Evolutionary conservation across 2,888 invertebrate genomes (phyloP).

Genomic region (Pseudococcus jackbeardsleyi): DNA sequence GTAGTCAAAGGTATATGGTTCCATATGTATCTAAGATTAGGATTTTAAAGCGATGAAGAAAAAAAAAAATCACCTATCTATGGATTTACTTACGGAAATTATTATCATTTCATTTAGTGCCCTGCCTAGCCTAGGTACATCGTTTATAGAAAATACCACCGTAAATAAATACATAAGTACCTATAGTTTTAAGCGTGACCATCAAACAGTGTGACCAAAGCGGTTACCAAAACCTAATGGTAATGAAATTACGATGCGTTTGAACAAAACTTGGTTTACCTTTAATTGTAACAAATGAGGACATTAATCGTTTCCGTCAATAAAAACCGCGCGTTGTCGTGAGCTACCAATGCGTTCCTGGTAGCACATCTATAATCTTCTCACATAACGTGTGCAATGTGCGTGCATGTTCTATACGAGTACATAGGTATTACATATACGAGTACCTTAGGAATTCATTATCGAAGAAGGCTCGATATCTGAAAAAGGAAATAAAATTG

Average conservation of each 20-base stretch:
- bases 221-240: constrained; percentile 51
- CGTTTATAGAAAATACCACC: not conserved
- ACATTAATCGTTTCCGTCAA: constrained; percentile 52
- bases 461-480: not conserved
- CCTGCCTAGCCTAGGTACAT: not conserved
- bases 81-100: constrained; percentile 6
- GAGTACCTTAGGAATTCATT: not conserved
- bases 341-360: constrained; percentile 7
- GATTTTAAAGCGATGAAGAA: too few species aligned
- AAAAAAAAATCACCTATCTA: not conserved
- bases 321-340: constrained; percentile 37
- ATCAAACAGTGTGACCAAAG: constrained; percentile 48
- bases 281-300: constrained; percentile 50
- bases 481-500: not conserved
- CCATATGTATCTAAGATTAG: not conserved
- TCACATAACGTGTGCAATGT: constrained; percentile 1
- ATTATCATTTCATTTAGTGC: not conserved
- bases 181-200: constrained; percentile 50
- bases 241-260: constrained; percentile 48
- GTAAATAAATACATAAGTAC: constrained; percentile 10
- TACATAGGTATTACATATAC: not conserved
- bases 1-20: too few species aligned
- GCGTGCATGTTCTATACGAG: not conserved
- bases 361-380: constrained; percentile 34
- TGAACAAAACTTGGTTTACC: constrained; percentile 52